phyloP scores from a whole-genome alignment of 2,888 invertebrate species.

The Brachylomia viminalis region DNA sequence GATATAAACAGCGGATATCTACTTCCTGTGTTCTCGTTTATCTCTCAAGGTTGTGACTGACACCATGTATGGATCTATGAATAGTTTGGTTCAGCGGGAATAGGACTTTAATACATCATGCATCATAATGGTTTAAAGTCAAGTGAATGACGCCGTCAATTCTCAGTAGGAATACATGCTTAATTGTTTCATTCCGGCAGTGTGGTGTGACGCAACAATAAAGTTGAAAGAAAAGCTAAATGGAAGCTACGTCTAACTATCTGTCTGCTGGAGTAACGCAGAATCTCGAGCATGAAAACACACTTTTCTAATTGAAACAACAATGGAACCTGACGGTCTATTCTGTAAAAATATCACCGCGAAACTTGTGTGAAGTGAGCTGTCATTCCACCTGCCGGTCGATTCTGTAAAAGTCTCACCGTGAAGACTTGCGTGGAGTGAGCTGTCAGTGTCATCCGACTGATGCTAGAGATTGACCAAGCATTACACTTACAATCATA shows the following conservation, averaged over 20 bases:
- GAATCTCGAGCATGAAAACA: background rate
- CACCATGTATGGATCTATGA: constrained; percentile 25
- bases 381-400: background rate
- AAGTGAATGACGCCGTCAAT: background rate
- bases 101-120: background rate
- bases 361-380: background rate
- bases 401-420: too few species aligned
- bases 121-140: background rate
- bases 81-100: constrained; percentile 18
- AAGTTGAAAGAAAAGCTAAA: background rate
- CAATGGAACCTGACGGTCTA: background rate
- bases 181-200: constrained; percentile 12
- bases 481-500: too few species aligned
- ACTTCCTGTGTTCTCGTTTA: constrained; percentile 46
- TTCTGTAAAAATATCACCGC: background rate
- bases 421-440: too few species aligned
- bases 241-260: background rate
- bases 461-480: too few species aligned
- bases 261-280: background rate
- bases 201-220: background rate
- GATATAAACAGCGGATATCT: constrained; percentile 51
- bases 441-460: too few species aligned
- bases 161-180: background rate
- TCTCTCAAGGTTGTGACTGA: constrained; percentile 47
- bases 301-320: background rate